These are phyloP conservation scores for Drosophila murphyi DNA, from an alignment of 1,140 invertebrate genomes.

Conservation along the genomic window DNA sequence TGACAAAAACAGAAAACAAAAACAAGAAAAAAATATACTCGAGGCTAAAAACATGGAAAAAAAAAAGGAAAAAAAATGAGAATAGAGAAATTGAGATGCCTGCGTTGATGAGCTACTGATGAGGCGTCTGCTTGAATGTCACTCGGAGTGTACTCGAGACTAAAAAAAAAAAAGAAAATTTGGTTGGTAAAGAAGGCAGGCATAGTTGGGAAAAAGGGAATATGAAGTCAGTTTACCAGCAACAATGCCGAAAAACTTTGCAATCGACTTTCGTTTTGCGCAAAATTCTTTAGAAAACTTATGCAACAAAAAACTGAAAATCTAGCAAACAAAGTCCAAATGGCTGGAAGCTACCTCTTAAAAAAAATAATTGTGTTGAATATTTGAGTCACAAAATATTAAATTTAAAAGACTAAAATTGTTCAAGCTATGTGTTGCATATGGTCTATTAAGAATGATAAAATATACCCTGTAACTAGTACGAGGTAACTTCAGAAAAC, in stretches of 20 bases:
- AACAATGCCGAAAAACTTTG: conserved; percentile 63
- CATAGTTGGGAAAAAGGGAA: background rate
- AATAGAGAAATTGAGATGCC: conserved; percentile 53
- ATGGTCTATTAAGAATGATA: too few species aligned
- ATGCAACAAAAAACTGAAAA: conserved; percentile 2
- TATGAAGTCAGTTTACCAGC: conserved; percentile 51
- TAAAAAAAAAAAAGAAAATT: background rate
- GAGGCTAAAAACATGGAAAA: conserved; percentile 14
- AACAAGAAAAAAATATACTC: conserved; percentile 6
- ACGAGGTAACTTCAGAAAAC: too few species aligned
- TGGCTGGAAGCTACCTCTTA: background rate
- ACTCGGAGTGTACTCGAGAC: background rate
- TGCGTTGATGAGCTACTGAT: conserved; percentile 77
- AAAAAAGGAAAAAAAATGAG: conserved; percentile 27
- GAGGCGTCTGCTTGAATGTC: conserved; percentile 44
- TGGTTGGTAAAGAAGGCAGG: background rate
- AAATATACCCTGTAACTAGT: too few species aligned
- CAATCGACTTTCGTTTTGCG: conserved; percentile 56
- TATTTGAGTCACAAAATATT: too few species aligned
- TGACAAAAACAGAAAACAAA: conserved; percentile 22
- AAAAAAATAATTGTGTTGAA: background rate
- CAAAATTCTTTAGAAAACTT: conserved; percentile 10
- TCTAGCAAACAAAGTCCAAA: background rate
- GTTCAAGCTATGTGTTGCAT: too few species aligned
- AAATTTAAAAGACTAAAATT: too few species aligned